These are phyloP conservation scores for Mesochorus sp. DNA, from an alignment of 2,888 invertebrate species.

Conservation along the genomic window DNA sequence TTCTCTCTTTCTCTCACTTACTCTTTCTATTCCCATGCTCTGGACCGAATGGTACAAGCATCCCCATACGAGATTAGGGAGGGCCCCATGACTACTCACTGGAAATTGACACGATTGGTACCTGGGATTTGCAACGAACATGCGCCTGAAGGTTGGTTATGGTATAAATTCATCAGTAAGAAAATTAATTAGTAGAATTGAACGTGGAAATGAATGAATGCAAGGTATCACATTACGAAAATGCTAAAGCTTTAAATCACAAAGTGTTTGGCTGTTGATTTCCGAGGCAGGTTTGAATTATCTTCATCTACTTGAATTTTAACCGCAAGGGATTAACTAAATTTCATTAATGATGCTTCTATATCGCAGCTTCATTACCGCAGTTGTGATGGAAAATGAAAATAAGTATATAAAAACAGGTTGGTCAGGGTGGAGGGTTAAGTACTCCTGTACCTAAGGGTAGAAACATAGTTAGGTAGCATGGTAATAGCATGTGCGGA, in stretches of 20 bases:
- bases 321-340: no score
- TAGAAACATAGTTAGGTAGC: no score
- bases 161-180: neutral
- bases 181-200: neutral
- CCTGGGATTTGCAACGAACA: constrained; percentile 7
- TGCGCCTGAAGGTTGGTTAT: neutral
- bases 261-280: no score
- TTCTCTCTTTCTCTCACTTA: neutral
- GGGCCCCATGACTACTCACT: neutral
- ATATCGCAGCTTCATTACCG: neutral
- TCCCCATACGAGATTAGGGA: neutral
- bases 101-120: neutral
- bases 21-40: neutral
- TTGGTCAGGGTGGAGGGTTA: neutral
- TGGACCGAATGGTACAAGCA: neutral
- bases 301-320: no score
- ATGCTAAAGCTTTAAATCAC: no score
- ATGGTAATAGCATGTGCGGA: constrained; percentile 32
- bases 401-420: neutral
- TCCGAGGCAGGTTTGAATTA: no score
- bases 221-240: no score
- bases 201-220: neutral
- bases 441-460: neutral
- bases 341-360: neutral
- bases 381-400: neutral